Conservation (phyloP, 2,113 vertebrate genomes). For the Microcebus tavaratra region DNA sequence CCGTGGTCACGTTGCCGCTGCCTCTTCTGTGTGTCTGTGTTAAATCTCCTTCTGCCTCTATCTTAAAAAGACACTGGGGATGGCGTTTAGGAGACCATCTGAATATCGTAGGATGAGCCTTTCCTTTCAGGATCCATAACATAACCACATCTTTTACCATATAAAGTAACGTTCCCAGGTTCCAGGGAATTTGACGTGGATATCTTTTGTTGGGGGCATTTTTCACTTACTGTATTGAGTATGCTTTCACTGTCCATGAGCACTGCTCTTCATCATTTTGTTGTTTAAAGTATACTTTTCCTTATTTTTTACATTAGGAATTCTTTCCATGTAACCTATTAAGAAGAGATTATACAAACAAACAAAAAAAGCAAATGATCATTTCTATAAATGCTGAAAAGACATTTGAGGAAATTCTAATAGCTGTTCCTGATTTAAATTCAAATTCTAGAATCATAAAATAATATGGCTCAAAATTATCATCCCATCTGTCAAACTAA, state of each 20-base stretch:
- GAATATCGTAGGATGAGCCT: not conserved
- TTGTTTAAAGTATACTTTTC: not conserved
- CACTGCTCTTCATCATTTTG: not conserved
- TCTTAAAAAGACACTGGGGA: not conserved
- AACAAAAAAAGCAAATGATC: conserved; percentile 38
- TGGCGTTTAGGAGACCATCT: not conserved
- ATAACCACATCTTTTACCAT: not conserved
- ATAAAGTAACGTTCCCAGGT: not conserved
- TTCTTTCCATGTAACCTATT: conserved; percentile 28
- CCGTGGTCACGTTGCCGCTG: not conserved
- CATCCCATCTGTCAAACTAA: conserved; percentile 3
- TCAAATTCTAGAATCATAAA: conserved; percentile 51
- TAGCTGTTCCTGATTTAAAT: conserved; percentile 52
- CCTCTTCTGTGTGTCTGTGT: not conserved
- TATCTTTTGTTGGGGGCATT: not conserved
- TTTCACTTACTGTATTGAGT: not conserved
- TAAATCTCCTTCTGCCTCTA: not conserved
- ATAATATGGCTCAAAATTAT: conserved; percentile 46
- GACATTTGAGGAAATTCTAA: conserved; percentile 52
- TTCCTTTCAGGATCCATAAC: not conserved
- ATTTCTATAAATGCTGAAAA: conserved; percentile 43
- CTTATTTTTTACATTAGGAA: conserved; percentile 21
- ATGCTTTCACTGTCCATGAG: not conserved
- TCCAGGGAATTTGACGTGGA: not conserved
- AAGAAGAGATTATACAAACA: conserved; percentile 9